These are phyloP conservation scores for Leptinotarsa undecemlineata DNA, from an alignment of 1,140 invertebrate genomes.

Conservation along the genomic window DNA sequence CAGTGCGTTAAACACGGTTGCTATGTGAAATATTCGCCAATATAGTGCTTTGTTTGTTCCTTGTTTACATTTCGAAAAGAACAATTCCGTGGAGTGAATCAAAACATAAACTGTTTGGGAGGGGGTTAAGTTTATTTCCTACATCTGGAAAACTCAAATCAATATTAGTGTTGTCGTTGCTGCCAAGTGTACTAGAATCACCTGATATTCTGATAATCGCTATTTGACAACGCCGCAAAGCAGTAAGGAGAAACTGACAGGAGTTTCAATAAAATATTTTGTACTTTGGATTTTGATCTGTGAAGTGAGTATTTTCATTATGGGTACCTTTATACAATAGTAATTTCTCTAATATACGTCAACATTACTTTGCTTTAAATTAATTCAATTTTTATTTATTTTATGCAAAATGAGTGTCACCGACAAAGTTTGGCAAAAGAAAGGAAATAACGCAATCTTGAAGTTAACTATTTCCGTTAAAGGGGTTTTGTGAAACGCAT, in stretches of 20 bases:
- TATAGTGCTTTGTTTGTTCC: background rate
- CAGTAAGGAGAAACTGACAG: background rate
- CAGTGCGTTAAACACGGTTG: background rate
- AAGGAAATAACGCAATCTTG: no score
- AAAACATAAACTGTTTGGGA: slow-evolving; percentile 1
- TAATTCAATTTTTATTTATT: no score
- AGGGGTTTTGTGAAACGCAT: no score
- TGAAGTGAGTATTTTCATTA: background rate
- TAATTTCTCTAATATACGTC: no score
- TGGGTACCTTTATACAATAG: no score
- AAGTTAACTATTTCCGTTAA: no score
- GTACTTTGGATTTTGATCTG: background rate
- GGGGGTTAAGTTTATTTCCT: background rate
- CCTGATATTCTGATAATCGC: background rate
- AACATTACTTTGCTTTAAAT: no score
- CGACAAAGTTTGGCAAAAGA: no score
- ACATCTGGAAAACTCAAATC: background rate
- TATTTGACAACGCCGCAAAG: background rate
- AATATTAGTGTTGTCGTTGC: background rate
- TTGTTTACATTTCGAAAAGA: background rate
- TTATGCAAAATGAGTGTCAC: no score
- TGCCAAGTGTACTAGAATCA: background rate
- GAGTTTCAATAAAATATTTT: background rate
- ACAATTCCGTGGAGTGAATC: background rate
- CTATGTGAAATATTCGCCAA: slow-evolving; percentile 2